A percentile compares a stretch with the other conserved stretches of the same genome.
Conservation (phyloP, 2,888 invertebrate species). For the Adelognathus sp. region DNA sequence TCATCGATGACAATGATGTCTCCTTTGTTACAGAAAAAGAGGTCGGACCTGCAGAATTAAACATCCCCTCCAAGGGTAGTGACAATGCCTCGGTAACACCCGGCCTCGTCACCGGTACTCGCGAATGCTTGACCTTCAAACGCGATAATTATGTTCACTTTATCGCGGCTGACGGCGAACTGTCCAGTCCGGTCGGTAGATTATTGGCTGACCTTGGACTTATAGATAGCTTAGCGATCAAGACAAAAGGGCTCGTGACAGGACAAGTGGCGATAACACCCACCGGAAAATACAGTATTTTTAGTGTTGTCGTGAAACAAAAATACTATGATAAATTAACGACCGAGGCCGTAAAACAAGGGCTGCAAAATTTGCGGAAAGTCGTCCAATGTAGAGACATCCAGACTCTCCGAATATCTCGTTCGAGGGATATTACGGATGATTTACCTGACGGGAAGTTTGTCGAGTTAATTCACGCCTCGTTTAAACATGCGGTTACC, state of each 20-base stretch:
- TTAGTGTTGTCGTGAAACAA: background rate
- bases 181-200: background rate
- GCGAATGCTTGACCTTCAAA: slow-evolving; percentile 1
- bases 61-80: too few species aligned
- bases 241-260: background rate
- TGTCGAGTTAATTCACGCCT: background rate
- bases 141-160: slow-evolving; percentile 38
- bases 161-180: slow-evolving; percentile 7
- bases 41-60: background rate
- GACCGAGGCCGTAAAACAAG: background rate
- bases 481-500: background rate
- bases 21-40: background rate
- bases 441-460: background rate
- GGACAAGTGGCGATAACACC: slow-evolving; percentile 22
- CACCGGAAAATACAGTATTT: background rate
- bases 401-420: background rate
- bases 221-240: background rate
- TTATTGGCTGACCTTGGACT: background rate
- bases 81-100: background rate
- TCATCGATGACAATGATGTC: background rate
- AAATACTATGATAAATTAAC: background rate
- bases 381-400: background rate
- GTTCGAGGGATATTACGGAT: background rate
- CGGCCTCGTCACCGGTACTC: background rate
- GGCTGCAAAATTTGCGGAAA: background rate